These are phyloP conservation scores for Dolichopus griseipennis DNA, from an alignment of 2,888 invertebrate genomes.

Conservation along the genomic window DNA sequence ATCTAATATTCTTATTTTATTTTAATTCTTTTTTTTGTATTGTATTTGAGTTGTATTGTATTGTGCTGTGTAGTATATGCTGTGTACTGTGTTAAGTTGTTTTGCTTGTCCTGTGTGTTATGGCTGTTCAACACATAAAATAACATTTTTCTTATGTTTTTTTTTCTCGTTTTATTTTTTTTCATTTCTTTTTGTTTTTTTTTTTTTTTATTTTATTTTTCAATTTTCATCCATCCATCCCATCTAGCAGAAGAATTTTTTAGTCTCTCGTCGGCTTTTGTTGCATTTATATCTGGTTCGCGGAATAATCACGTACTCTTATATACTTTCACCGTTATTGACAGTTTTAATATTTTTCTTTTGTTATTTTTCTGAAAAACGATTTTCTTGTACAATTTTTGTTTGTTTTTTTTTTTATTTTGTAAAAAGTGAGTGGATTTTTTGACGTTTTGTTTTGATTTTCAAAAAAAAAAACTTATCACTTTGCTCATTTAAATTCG, in stretches of 20 bases:
- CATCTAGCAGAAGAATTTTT: not conserved
- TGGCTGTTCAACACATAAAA: not conserved
- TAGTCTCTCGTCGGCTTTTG: conserved; percentile 9
- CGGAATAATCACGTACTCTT: not conserved
- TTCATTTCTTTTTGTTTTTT: not conserved
- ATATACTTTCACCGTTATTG: no score
- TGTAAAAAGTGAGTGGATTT: not conserved
- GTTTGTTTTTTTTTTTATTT: no score
- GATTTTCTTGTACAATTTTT: no score
- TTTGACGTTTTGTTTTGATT: not conserved
- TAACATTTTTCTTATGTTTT: not conserved
- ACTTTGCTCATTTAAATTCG: no score
- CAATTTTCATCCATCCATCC: not conserved
- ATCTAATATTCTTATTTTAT: not conserved
- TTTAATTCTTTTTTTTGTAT: not conserved
- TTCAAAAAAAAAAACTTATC: no score
- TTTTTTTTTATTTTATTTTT: not conserved
- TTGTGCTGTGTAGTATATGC: not conserved
- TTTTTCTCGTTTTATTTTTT: not conserved
- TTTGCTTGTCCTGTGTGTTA: not conserved
- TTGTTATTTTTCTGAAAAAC: no score
- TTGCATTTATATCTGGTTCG: not conserved
- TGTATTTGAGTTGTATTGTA: not conserved
- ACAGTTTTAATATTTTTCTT: no score
- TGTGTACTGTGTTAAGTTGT: no score